These are phyloP conservation scores for Carollia perspicillata DNA, from an alignment of 2,113 vertebrate genomes.

Conservation along the genomic window DNA sequence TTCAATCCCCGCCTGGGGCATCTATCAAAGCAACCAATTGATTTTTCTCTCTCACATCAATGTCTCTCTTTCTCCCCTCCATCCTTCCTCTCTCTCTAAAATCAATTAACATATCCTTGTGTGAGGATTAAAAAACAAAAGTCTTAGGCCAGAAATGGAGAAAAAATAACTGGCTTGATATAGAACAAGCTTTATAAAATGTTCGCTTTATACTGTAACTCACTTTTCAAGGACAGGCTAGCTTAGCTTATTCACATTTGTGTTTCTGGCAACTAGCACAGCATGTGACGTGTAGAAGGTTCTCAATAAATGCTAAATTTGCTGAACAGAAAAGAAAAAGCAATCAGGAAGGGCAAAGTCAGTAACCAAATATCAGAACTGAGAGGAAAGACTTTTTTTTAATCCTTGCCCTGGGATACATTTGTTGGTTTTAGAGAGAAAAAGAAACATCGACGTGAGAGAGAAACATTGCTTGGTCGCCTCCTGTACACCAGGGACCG, in stretches of 20 bases:
- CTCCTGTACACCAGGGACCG: too few relatives aligned
- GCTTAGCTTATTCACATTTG: neutral
- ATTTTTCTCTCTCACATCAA: too few relatives aligned
- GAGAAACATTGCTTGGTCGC: too few relatives aligned
- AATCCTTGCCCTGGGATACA: too few relatives aligned
- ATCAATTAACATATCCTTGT: too few relatives aligned
- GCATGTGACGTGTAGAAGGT: neutral
- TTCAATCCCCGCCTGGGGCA: neutral
- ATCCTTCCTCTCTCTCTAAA: too few relatives aligned
- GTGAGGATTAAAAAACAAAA: neutral
- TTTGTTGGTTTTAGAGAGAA: too few relatives aligned
- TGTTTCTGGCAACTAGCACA: neutral
- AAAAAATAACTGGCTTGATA: slow-evolving; percentile 35
- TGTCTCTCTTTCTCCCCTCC: too few relatives aligned
- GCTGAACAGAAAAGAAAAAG: slow-evolving; percentile 1
- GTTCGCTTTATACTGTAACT: neutral
- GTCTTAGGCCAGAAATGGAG: neutral
- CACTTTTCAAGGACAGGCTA: neutral
- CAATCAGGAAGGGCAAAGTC: neutral
- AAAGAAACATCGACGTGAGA: too few relatives aligned
- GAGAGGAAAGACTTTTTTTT: neutral
- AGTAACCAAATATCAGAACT: neutral
- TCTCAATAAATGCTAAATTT: slow-evolving; percentile 28
- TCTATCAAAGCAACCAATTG: too few relatives aligned
- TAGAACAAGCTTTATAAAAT: slow-evolving; percentile 1